Percentiles rank a stretch among this genome's conserved stretches.
phyloP scores from a whole-genome alignment of 1,140 invertebrate genomes.

The Listronotus bonariensis region DNA sequence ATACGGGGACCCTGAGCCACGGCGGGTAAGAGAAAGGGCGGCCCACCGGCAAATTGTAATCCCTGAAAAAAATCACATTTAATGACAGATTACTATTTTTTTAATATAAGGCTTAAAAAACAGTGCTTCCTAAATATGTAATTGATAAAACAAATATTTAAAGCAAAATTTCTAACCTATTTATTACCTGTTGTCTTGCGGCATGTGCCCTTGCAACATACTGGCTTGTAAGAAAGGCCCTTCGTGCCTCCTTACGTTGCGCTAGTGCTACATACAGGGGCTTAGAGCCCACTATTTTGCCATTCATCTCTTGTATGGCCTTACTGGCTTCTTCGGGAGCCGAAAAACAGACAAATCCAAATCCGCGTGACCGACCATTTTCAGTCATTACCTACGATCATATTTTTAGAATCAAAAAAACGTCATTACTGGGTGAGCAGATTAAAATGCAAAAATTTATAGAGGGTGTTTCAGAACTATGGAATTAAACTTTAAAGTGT shows the following conservation, averaged over 20 bases:
- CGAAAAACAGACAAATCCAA: constrained; percentile 99
- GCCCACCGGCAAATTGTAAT: constrained; percentile 30
- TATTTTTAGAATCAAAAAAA: not conserved
- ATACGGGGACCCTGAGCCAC: constrained; percentile 51
- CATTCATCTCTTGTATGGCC: constrained; percentile 99
- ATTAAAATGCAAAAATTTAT: too few relatives aligned
- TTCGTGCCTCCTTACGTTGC: constrained; percentile 97
- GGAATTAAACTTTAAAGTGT: too few relatives aligned
- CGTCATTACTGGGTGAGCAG: too few relatives aligned
- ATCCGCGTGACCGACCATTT: constrained; percentile 92
- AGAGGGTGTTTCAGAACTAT: too few relatives aligned
- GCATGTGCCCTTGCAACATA: constrained; percentile 82
- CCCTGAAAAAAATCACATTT: constrained; percentile 16
- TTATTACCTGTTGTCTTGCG: constrained; percentile 32
- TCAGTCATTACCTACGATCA: constrained; percentile 76
- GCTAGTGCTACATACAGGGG: constrained; percentile 98
- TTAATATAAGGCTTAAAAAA: too few relatives aligned
- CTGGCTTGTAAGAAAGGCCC: constrained; percentile 94
- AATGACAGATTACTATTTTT: too few relatives aligned
- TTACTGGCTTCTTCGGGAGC: constrained; percentile 98
- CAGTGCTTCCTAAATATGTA: too few relatives aligned
- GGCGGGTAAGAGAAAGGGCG: constrained; percentile 42
- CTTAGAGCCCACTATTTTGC: constrained; percentile 93
- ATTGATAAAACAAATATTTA: too few relatives aligned
- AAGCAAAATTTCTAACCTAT: too few relatives aligned